Percentiles rank a stretch among this genome's conserved stretches.
These are phyloP conservation scores for Montipora sp. DNA, from an alignment of 64 coral and sea anemone species.

Conservation along the genomic window DNA sequence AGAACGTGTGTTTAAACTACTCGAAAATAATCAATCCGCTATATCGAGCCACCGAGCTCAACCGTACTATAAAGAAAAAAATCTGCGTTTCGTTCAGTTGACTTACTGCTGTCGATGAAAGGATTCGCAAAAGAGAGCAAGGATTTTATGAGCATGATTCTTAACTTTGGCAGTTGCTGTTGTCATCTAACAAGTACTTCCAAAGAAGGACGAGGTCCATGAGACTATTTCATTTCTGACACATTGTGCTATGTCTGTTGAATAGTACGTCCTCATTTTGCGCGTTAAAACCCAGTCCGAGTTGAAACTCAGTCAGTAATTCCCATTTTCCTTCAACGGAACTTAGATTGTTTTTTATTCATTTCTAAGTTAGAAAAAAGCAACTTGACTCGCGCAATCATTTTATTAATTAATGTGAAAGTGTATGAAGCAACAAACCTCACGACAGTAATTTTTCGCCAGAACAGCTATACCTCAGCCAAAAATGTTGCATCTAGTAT, in stretches of 20 bases:
- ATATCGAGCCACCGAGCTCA: not conserved
- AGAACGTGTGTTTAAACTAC: conserved; percentile 33
- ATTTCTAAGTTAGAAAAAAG: conserved; percentile 4
- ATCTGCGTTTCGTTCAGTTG: not conserved
- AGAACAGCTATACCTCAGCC: too few species aligned
- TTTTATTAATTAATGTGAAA: conserved; percentile 38
- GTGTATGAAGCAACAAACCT: conserved; percentile 14
- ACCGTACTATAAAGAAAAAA: not conserved
- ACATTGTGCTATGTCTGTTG: conserved; percentile 15
- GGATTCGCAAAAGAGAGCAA: not conserved
- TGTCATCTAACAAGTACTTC: not conserved
- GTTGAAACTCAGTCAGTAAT: not conserved
- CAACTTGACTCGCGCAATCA: conserved; percentile 28
- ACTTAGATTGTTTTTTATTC: not conserved
- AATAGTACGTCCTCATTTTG: not conserved
- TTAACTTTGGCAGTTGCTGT: not conserved
- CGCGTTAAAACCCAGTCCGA: not conserved
- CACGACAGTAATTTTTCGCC: not conserved
- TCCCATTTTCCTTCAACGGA: not conserved
- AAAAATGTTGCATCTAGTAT: too few species aligned
- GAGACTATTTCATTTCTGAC: not conserved
- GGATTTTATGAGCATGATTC: not conserved
- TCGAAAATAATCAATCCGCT: not conserved
- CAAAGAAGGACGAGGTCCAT: not conserved
- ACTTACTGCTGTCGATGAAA: not conserved